A percentile compares a stretch with the other conserved stretches of the same genome.
Conservation (phyloP, 2,113 vertebrate genomes). For the Holacanthus passer region DNA sequence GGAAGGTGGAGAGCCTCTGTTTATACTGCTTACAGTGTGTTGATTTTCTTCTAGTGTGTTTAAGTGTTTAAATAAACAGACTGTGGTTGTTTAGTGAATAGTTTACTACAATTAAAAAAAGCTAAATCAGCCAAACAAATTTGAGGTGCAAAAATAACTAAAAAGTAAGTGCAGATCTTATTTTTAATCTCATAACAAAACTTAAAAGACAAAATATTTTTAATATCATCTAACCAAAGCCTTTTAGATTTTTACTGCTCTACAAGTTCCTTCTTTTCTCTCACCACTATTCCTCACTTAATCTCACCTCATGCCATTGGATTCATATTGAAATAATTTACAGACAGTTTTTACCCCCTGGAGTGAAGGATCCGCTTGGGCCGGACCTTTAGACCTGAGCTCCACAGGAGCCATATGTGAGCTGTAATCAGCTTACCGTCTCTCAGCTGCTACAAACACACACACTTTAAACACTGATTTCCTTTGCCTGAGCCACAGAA, state of each 20-base stretch:
- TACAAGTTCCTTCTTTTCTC: not conserved
- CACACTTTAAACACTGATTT: slow-evolving; percentile 20
- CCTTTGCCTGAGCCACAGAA: slow-evolving; percentile 13
- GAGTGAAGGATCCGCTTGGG: slow-evolving; percentile 27
- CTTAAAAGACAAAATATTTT: no score
- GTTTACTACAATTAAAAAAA: not conserved
- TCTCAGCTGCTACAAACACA: slow-evolving; percentile 52
- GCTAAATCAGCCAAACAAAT: slow-evolving; percentile 3
- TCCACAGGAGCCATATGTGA: slow-evolving; percentile 61
- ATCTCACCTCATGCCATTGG: not conserved
- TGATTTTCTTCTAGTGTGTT: not conserved
- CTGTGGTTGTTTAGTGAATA: not conserved
- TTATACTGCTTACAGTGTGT: not conserved
- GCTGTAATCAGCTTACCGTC: slow-evolving; percentile 77
- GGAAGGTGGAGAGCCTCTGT: not conserved
- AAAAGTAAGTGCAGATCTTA: not conserved
- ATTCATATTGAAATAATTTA: slow-evolving; percentile 6
- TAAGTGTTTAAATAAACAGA: slow-evolving; percentile 18
- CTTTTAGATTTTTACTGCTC: not conserved
- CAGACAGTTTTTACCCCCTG: slow-evolving; percentile 25
- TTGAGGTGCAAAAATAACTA: not conserved
- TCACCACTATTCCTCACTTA: not conserved
- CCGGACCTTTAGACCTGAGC: slow-evolving; percentile 49
- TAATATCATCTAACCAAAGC: not conserved
- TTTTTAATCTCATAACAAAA: not conserved